Percentiles rank a stretch among this genome's conserved stretches.
Evolutionary conservation across 2,888 invertebrate species (phyloP).

Genomic region (Seira musarum): DNA sequence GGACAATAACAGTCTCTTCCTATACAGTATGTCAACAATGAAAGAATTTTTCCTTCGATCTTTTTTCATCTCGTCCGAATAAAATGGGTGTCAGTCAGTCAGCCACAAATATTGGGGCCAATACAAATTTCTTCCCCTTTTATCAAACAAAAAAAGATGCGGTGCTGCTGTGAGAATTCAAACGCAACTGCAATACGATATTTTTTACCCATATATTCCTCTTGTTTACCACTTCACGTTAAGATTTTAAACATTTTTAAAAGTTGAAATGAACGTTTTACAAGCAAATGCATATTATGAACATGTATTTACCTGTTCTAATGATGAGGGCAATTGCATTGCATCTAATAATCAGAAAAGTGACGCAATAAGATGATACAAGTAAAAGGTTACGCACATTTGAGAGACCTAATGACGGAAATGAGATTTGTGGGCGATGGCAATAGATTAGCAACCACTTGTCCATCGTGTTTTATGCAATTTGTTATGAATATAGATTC

Average conservation of each 20-base stretch:
- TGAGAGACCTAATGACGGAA: constrained; percentile 39
- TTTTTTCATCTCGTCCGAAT: constrained; percentile 14
- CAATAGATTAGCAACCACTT: constrained; percentile 36
- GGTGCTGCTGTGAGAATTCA: too few species aligned
- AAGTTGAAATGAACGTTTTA: neutral
- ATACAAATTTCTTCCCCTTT: constrained; percentile 40
- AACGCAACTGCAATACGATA: neutral
- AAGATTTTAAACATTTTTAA: neutral
- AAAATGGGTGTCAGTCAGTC: constrained; percentile 54
- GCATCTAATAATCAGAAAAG: neutral
- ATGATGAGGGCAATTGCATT: neutral
- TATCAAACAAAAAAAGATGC: neutral
- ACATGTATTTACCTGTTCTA: too few species aligned
- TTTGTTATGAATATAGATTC: constrained; percentile 32
- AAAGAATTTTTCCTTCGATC: neutral
- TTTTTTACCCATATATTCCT: neutral
- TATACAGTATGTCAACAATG: constrained; percentile 37
- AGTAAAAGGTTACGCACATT: neutral
- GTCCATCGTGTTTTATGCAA: constrained; percentile 28
- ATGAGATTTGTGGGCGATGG: constrained; percentile 51
- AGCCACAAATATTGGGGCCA: constrained; percentile 51
- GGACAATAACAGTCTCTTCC: constrained; percentile 22
- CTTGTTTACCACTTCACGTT: too few species aligned
- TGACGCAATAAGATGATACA: neutral
- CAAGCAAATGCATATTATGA: neutral